phyloP scores from a whole-genome alignment of 2,888 invertebrate genomes.

The Achlya flavicornis region DNA sequence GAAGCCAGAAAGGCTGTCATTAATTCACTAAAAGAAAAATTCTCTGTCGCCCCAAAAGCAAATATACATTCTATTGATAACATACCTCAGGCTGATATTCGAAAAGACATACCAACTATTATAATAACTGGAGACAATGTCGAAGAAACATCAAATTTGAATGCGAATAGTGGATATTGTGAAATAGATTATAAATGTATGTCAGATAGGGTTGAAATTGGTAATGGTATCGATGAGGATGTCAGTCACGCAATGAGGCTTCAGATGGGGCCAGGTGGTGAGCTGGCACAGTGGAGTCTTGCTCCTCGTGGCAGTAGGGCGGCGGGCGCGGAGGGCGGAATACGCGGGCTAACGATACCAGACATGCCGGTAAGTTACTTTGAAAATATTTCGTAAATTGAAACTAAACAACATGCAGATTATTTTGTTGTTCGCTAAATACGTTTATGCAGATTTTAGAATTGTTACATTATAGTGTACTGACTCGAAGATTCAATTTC shows the following conservation, averaged over 20 bases:
- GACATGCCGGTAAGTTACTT: slow-evolving; percentile 74
- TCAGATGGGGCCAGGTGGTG: slow-evolving; percentile 77
- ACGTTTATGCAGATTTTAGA: too few species aligned
- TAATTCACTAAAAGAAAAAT: slow-evolving; percentile 76
- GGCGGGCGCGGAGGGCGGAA: slow-evolving; percentile 64
- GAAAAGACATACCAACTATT: slow-evolving; percentile 55
- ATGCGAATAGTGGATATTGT: slow-evolving; percentile 55
- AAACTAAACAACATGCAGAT: not conserved
- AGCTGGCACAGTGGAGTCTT: slow-evolving; percentile 76
- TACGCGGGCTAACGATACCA: slow-evolving; percentile 62
- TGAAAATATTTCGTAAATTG: slow-evolving; percentile 8
- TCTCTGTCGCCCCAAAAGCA: slow-evolving; percentile 41
- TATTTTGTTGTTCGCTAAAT: not conserved
- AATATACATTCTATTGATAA: slow-evolving; percentile 46
- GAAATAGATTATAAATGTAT: slow-evolving; percentile 43
- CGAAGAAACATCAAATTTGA: slow-evolving; percentile 77
- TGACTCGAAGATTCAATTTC: too few species aligned
- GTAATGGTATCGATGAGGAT: slow-evolving; percentile 50
- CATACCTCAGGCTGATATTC: slow-evolving; percentile 55
- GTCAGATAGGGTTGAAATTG: slow-evolving; percentile 53
- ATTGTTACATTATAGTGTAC: too few species aligned
- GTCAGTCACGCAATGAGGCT: slow-evolving; percentile 74
- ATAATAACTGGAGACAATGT: slow-evolving; percentile 71
- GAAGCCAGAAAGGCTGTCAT: slow-evolving; percentile 70
- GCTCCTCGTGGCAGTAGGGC: slow-evolving; percentile 72